A percentile compares a stretch with the other conserved stretches of the same genome.
These are phyloP conservation scores for Fabriciana adippe DNA, from an alignment of 2,888 invertebrate species.

Conservation along the genomic window DNA sequence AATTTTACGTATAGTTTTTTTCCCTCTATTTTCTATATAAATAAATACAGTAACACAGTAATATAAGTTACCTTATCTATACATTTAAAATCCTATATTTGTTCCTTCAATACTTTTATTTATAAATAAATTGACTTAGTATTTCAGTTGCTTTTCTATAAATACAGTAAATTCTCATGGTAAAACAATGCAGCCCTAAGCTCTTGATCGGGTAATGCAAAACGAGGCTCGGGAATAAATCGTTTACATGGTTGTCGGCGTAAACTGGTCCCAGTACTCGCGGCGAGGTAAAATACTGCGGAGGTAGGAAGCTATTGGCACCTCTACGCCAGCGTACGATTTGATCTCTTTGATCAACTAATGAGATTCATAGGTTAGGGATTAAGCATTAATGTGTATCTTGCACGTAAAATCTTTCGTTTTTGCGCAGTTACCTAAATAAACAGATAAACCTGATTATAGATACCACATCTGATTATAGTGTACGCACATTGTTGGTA, in stretches of 20 bases:
- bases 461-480: slow-evolving; percentile 49
- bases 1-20: background rate
- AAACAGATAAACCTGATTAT: background rate
- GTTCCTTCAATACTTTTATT: background rate
- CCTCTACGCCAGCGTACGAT: slow-evolving; percentile 7
- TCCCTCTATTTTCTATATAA: too few relatives aligned
- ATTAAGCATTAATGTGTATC: background rate
- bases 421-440: slow-evolving; percentile 3
- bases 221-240: slow-evolving; percentile 79
- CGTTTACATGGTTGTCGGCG: slow-evolving; percentile 82
- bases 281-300: slow-evolving; percentile 53
- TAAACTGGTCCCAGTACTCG: slow-evolving; percentile 76
- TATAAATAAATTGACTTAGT: background rate
- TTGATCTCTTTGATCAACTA: slow-evolving; percentile 8
- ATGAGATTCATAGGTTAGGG: background rate
- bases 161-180: slow-evolving; percentile 7
- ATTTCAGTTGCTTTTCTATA: background rate
- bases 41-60: too few relatives aligned
- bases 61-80: too few relatives aligned
- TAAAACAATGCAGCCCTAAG: slow-evolving; percentile 63
- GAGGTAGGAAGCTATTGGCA: slow-evolving; percentile 58
- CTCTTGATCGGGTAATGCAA: slow-evolving; percentile 79
- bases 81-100: background rate
- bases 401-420: background rate
- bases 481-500: slow-evolving; percentile 58